Conservation (phyloP, 2,113 vertebrate species). For the Aegotheles bennettii region DNA sequence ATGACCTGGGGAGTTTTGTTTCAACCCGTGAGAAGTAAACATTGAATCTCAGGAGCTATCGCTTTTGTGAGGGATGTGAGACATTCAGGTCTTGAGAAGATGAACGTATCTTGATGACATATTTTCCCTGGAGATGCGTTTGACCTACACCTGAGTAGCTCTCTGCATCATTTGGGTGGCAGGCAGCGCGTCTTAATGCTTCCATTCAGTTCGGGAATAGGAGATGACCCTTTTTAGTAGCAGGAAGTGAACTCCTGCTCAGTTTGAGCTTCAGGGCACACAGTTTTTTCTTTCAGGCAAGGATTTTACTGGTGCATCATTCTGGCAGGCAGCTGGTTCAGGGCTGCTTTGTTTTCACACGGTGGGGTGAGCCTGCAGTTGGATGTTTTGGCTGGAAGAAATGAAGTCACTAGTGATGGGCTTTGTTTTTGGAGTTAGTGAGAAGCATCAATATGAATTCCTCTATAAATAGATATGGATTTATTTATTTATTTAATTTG, state of each 20-base stretch:
- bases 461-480: neutral
- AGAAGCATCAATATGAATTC: neutral
- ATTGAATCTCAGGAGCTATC: neutral
- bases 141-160: rapidly evolving
- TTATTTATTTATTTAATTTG: too few relatives aligned
- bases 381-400: neutral
- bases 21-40: neutral
- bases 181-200: neutral
- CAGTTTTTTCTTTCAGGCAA: neutral
- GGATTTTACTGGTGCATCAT: neutral
- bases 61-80: neutral
- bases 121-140: neutral
- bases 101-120: rapidly evolving
- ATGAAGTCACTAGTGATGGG: neutral
- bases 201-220: neutral
- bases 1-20: rapidly evolving
- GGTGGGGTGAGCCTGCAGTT: rapidly evolving
- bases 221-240: neutral
- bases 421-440: neutral
- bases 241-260: neutral
- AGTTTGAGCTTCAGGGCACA: neutral
- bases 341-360: neutral
- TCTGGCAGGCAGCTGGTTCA: neutral
- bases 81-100: neutral
- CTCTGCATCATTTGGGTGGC: neutral